Percentiles rank a stretch among this genome's conserved stretches.
These are phyloP conservation scores for Coregonus ussuriensis DNA, from an alignment of 2,797 vertebrate genomes.

Conservation along the genomic window DNA sequence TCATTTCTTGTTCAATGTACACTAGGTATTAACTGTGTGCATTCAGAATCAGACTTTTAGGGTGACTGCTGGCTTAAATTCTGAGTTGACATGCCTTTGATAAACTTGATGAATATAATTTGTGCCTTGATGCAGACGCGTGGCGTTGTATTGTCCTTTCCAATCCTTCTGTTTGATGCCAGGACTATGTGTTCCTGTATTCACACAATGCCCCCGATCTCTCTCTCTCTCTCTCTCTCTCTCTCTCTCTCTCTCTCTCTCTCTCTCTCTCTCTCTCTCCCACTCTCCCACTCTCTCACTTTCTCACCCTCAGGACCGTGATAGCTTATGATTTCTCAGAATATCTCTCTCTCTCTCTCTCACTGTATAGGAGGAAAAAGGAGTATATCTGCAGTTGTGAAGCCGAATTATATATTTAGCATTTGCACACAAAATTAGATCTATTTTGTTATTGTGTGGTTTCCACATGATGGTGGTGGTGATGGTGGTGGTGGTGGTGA, in stretches of 20 bases:
- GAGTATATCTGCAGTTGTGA: no score
- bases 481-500: accelerated
- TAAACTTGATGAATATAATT: constrained; percentile 78
- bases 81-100: constrained; percentile 64
- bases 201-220: constrained; percentile 68
- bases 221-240: neutral
- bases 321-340: no score
- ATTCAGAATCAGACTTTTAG: constrained; percentile 57
- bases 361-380: no score
- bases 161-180: constrained; percentile 65
- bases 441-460: no score
- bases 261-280: no score
- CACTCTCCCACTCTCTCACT: no score
- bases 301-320: no score
- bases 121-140: constrained; percentile 63
- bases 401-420: no score
- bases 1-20: constrained; percentile 46
- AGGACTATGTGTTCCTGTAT: constrained; percentile 65
- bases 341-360: no score
- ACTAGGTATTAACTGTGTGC: constrained; percentile 64
- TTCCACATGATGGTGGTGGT: no score
- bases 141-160: constrained; percentile 70
- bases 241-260: no score
- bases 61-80: constrained; percentile 71
- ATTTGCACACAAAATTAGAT: no score